Base-by-base conservation (phyloP, 2,797 vertebrate species). In the Botia almorhae region DNA sequence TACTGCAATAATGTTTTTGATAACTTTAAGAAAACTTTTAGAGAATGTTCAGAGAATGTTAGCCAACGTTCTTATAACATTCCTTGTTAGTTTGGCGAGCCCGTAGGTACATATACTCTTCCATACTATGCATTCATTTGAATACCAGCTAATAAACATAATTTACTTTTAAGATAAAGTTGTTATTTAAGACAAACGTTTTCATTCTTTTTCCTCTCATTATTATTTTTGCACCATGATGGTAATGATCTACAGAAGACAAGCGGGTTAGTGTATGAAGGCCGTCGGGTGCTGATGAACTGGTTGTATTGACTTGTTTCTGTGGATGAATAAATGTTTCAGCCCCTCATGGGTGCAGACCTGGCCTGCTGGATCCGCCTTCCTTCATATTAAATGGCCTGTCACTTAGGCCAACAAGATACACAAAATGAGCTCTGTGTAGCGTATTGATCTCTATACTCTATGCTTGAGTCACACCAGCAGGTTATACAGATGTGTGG, bases 241-340 rank as follows among this genome's bases (percentile, higher is more conserved):
- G 61, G 33, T 69, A 80, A 77, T 85, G 80, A 83, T 80, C 82
- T 64, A 81, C 69, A 69, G 74, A 89, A 89, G 81, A 82, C 67
- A 77, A 81, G 81, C 63, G 29, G 85, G 68, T 82, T 89, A 51
- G 4, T 13, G 84, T 46, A 10, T 46, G 84, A 88, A 90, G 83
- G 84, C 83, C 71, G 70, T 72, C 11, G 82, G 81, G 84, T 88
- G 84, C 87, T 87, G 83, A 88, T 81, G 83, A 85, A 87, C 87
- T 89, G 84, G 73, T 88, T 69, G 69, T 91, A 91, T 92, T 83
- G 88, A 92, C 90, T 89, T 87, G 83, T 88, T 89, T 92, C 88
- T 90, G 89, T 82, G 89, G 85, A 91, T 92, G 84, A 92, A 92
- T 94, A 89, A 92, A 90, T 92, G 90, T 91, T 86, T 85, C 51